phyloP scores from a whole-genome alignment of 2,113 vertebrate genomes.

The Oncorhynchus mykiss region DNA sequence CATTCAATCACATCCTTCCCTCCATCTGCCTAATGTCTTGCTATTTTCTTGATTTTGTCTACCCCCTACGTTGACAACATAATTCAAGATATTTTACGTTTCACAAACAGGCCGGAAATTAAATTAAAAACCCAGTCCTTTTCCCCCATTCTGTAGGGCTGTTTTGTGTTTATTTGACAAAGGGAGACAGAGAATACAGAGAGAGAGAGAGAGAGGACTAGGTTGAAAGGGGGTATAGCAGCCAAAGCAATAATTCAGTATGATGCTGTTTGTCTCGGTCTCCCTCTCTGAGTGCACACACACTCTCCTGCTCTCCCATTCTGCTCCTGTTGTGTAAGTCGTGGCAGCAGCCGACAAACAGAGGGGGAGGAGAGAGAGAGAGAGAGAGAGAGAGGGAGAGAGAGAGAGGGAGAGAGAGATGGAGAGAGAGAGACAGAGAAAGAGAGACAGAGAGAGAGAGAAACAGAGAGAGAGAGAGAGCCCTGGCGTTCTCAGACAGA shows the following conservation, averaged over 20 bases:
- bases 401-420: conserved; percentile 8
- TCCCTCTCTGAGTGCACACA: background rate
- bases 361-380: conserved; percentile 27
- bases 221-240: background rate
- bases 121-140: too few relatives aligned
- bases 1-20: too few relatives aligned
- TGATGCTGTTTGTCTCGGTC: background rate
- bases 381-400: conserved; percentile 28
- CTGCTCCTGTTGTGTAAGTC: conserved; percentile 22
- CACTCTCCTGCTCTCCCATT: conserved; percentile 7
- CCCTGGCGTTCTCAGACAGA: background rate
- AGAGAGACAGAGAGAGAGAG: conserved; percentile 28
- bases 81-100: too few relatives aligned
- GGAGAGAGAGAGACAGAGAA: background rate
- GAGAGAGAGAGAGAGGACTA: background rate
- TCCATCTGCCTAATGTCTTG: too few relatives aligned
- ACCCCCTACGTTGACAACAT: too few relatives aligned
- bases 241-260: background rate
- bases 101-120: too few relatives aligned
- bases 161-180: background rate
- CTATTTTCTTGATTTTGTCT: too few relatives aligned
- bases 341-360: conserved; percentile 43
- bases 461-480: conserved; percentile 41
- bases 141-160: too few relatives aligned
- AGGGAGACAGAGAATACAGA: background rate